These are phyloP conservation scores for Drosophila mettleri DNA, from an alignment of 2,888 invertebrate genomes.

Conservation along the genomic window DNA sequence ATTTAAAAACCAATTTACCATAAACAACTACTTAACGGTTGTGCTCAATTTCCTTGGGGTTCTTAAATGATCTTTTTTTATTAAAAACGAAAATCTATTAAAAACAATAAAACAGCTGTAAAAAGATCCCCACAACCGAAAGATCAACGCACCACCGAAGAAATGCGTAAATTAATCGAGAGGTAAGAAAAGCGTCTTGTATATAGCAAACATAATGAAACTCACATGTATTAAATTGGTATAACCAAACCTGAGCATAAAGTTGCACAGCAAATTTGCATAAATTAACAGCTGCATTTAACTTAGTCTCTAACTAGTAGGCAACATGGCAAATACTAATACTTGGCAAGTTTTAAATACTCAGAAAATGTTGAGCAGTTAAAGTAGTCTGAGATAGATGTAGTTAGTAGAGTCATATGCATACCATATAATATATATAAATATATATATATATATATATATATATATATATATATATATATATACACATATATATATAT, in stretches of 20 bases:
- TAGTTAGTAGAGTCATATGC: no score
- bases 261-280: constrained; percentile 46
- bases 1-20: constrained; percentile 32
- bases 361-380: no score
- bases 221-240: constrained; percentile 9
- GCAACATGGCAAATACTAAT: not conserved
- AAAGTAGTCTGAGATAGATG: no score
- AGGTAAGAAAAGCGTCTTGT: constrained; percentile 88
- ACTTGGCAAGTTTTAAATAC: no score
- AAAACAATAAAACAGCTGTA: constrained; percentile 83
- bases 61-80: constrained; percentile 55
- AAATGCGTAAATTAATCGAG: constrained; percentile 98
- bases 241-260: constrained; percentile 8
- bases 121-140: constrained; percentile 90
- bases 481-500: no score
- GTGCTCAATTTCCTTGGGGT: no score
- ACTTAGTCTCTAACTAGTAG: not conserved
- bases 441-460: no score
- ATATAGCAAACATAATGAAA: constrained; percentile 18
- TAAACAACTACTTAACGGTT: constrained; percentile 45
- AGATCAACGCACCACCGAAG: constrained; percentile 97
- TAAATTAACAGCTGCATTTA: not conserved
- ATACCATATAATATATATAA: no score
- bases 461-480: no score
- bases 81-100: constrained; percentile 30